Conservation (phyloP, 1,140 invertebrate species). For the Holcopasites calliopsidis region DNA sequence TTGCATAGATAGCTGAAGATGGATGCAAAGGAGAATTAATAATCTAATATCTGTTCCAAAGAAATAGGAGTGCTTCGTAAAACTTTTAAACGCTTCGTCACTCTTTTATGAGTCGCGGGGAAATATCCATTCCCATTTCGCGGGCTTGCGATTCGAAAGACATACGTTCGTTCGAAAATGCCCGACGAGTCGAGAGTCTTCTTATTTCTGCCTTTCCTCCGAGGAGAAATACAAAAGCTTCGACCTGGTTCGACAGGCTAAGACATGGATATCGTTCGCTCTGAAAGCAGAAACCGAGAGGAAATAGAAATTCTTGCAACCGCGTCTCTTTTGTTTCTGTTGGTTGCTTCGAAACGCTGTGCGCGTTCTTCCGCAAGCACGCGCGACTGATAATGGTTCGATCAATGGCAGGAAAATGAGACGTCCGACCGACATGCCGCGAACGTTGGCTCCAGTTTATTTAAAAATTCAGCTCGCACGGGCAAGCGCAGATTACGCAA, state of each 20-base stretch:
- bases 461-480: neutral
- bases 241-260: neutral
- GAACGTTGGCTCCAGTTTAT: neutral
- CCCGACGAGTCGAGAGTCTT: neutral
- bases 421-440: neutral
- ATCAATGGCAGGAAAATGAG: slow-evolving; percentile 17
- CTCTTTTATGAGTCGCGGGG: too few relatives aligned
- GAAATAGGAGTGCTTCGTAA: too few relatives aligned
- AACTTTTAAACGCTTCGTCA: too few relatives aligned
- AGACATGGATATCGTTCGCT: slow-evolving; percentile 11
- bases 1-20: too few relatives aligned
- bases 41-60: too few relatives aligned
- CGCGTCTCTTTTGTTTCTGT: neutral
- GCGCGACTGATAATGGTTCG: neutral
- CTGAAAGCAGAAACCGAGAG: neutral
- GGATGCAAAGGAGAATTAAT: too few relatives aligned
- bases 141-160: neutral
- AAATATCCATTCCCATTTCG: too few relatives aligned
- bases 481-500: neutral
- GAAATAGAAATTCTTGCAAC: neutral
- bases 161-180: neutral
- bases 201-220: slow-evolving; percentile 11
- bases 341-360: neutral
- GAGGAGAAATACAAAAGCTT: neutral
- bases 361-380: neutral